phyloP scores from a whole-genome alignment of 2,797 vertebrate genomes.

The Clarias pachynema region DNA sequence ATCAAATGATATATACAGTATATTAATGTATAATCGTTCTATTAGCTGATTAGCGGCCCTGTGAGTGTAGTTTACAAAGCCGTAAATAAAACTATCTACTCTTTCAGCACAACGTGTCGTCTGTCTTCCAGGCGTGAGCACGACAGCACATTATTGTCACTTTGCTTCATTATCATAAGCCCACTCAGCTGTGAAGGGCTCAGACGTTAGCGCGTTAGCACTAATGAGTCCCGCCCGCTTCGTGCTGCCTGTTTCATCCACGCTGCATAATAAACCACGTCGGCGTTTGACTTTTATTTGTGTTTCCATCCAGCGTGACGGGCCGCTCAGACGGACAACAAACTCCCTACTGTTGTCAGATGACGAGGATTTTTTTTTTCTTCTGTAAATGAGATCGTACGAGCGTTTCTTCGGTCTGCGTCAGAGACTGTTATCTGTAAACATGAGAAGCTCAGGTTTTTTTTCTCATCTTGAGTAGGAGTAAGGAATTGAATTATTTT shows the following conservation, averaged over 20 bases:
- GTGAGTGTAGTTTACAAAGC: background rate
- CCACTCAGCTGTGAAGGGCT: constrained; percentile 30
- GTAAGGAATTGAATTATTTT: background rate
- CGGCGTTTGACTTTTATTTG: background rate
- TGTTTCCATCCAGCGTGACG: constrained; percentile 1
- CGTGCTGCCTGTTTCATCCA: constrained; percentile 8
- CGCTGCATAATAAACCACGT: constrained; percentile 4
- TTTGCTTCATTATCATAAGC: constrained; percentile 40
- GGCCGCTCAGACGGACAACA: background rate
- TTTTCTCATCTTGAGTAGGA: background rate
- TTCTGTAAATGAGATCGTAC: background rate
- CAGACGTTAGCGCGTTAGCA: constrained; percentile 20
- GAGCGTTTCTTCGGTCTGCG: background rate
- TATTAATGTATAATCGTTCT: background rate
- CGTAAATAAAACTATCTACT: background rate
- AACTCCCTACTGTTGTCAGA: background rate
- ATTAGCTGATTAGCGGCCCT: background rate
- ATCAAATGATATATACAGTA: background rate
- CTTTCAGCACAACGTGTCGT: background rate
- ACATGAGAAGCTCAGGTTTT: background rate
- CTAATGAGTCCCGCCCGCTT: constrained; percentile 33
- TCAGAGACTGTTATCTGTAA: background rate
- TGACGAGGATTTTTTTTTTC: background rate
- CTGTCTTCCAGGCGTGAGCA: constrained; percentile 14
- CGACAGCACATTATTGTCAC: constrained; percentile 26